phyloP scores from a whole-genome alignment of 2,113 vertebrate species.

The Thermophis baileyi region DNA sequence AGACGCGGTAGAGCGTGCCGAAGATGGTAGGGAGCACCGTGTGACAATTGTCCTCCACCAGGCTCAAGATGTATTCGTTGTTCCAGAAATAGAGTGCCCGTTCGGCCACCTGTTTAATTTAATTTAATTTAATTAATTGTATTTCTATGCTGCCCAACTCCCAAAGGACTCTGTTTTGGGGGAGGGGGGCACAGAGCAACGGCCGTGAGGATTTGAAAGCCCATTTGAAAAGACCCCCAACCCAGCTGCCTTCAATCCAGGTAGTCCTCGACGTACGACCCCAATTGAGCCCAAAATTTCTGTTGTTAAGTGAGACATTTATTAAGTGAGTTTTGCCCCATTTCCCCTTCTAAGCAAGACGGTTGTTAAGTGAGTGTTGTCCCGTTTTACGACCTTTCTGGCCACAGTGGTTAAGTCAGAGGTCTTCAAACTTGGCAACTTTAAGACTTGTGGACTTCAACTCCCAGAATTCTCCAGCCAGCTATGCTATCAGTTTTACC shows the following conservation, averaged over 20 bases:
- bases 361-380: too few species aligned
- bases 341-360: not conserved
- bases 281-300: not conserved
- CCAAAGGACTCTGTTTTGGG: too few species aligned
- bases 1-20: conserved; percentile 88
- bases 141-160: too few species aligned
- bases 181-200: not conserved
- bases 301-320: not conserved
- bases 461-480: too few species aligned
- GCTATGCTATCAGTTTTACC: too few species aligned
- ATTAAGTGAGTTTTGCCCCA: not conserved
- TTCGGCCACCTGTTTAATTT: conserved; percentile 93
- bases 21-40: conserved; percentile 89
- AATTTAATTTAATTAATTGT: too few species aligned
- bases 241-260: not conserved
- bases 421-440: too few species aligned
- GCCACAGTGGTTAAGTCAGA: too few species aligned
- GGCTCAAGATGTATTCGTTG: conserved; percentile 91
- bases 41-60: conserved; percentile 93
- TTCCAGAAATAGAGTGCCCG: conserved; percentile 95
- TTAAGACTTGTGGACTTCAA: too few species aligned
- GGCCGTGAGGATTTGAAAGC: too few species aligned
- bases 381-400: too few species aligned
- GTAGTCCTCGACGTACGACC: not conserved
- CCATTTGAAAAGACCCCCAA: not conserved